These are phyloP conservation scores for Cydia splendana DNA, from an alignment of 1,140 invertebrate genomes.

Conservation along the genomic window DNA sequence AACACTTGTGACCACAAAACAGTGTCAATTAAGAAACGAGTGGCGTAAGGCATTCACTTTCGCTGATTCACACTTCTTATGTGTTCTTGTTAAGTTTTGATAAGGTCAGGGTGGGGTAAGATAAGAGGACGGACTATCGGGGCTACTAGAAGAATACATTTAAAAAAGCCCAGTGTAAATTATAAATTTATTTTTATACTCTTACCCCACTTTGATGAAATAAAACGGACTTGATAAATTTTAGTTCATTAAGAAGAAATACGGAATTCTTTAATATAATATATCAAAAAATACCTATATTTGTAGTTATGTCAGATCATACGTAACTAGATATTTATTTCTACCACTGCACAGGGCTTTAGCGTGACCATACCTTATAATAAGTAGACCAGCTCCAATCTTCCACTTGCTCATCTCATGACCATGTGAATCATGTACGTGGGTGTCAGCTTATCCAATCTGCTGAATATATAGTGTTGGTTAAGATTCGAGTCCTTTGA, in stretches of 20 bases:
- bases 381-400: neutral
- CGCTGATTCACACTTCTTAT: neutral
- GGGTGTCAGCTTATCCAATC: neutral
- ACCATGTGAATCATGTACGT: neutral
- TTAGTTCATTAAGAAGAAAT: too few relatives aligned
- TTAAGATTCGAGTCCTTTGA: too few relatives aligned
- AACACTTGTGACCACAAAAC: neutral
- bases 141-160: too few relatives aligned
- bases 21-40: neutral
- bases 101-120: neutral
- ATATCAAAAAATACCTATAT: too few relatives aligned
- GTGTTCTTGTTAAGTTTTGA: neutral
- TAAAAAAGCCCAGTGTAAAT: too few relatives aligned
- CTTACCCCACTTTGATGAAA: too few relatives aligned
- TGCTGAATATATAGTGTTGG: neutral
- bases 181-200: too few relatives aligned
- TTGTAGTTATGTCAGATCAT: too few relatives aligned
- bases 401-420: neutral
- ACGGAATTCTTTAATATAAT: too few relatives aligned
- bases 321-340: too few relatives aligned
- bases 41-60: constrained; percentile 18
- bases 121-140: too few relatives aligned
- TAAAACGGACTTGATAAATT: too few relatives aligned
- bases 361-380: neutral
- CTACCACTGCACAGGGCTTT: neutral